Percentiles rank a stretch among this genome's conserved stretches.
phyloP scores from a whole-genome alignment of 2,797 vertebrate species.

The Rallus crepitans region DNA sequence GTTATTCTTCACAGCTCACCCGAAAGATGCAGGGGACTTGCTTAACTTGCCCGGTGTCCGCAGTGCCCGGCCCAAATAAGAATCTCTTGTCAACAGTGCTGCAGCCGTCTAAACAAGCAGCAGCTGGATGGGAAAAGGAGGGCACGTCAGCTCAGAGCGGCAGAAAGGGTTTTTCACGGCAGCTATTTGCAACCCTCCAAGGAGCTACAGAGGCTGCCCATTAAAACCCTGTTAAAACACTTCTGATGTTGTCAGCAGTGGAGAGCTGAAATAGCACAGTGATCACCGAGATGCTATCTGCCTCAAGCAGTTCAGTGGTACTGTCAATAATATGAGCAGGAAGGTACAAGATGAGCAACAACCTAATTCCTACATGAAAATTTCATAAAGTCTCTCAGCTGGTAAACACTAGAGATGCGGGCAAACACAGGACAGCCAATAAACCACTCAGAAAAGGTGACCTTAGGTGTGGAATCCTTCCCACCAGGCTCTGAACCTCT shows the following conservation, averaged over 20 bases:
- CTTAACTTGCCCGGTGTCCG: background rate
- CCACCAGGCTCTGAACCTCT: conserved; percentile 35
- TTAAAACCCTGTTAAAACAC: conserved; percentile 99
- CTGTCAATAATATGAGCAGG: conserved; percentile 97
- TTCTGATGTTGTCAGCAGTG: conserved; percentile 96
- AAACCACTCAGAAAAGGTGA: conserved; percentile 80
- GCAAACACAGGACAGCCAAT: conserved; percentile 67
- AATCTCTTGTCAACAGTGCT: conserved; percentile 66
- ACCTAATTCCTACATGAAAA: conserved; percentile 98
- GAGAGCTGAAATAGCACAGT: conserved; percentile 86
- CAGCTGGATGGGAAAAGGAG: conserved; percentile 85
- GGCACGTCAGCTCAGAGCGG: conserved; percentile 87
- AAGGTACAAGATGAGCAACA: conserved; percentile 97
- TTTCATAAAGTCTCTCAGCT: conserved; percentile 89
- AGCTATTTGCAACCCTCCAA: conserved; percentile 92
- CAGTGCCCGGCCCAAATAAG: conserved; percentile 31
- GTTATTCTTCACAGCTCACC: background rate
- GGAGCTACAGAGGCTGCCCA: conserved; percentile 88
- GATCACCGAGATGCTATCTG: conserved; percentile 86
- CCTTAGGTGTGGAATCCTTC: conserved; percentile 60
- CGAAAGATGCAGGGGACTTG: background rate
- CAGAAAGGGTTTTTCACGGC: conserved; percentile 82
- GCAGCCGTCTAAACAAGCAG: conserved; percentile 70
- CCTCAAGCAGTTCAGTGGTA: conserved; percentile 86
- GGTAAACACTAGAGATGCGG: conserved; percentile 73